Percentiles rank a stretch among this genome's conserved stretches.
Evolutionary conservation across 2,113 vertebrate genomes (phyloP).

Genomic region (Dicentrarchus labrax): DNA sequence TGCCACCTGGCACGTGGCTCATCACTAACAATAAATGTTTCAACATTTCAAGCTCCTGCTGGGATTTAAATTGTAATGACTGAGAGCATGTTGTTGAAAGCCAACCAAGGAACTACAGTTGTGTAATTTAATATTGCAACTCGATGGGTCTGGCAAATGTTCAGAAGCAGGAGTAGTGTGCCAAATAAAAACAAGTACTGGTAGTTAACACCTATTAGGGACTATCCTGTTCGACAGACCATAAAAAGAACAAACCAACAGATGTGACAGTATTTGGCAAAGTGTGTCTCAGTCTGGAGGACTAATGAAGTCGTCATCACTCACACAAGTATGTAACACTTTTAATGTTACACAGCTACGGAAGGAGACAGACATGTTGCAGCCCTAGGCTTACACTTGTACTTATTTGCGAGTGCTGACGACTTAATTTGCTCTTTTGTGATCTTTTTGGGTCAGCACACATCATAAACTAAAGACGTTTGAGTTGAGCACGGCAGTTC

Average conservation of each 20-base stretch:
- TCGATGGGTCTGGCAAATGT: neutral
- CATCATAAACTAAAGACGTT: too few relatives aligned
- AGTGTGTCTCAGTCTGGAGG: neutral
- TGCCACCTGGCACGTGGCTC: conserved; percentile 26
- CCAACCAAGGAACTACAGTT: conserved; percentile 4
- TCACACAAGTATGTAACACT: too few relatives aligned
- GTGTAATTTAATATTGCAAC: neutral
- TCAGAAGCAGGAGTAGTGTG: conserved; percentile 1
- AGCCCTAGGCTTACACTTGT: too few relatives aligned
- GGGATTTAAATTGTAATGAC: conserved; percentile 15
- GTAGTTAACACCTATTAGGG: neutral
- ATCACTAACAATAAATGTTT: conserved; percentile 37
- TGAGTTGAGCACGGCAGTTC: too few relatives aligned
- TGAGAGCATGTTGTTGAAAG: conserved; percentile 9
- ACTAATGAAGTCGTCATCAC: too few relatives aligned
- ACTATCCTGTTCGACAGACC: neutral
- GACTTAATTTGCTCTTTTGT: too few relatives aligned
- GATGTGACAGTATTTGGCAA: neutral
- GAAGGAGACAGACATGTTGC: too few relatives aligned
- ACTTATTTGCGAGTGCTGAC: too few relatives aligned
- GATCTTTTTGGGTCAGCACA: too few relatives aligned
- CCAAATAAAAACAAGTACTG: neutral
- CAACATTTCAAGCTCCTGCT: neutral
- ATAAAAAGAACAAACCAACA: neutral
- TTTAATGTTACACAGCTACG: too few relatives aligned